Evolutionary conservation across 92 coral and sea anemone species (phyloP), one percentile per base, ranked within the genome.

Genomic region (Palythoa grandiflora): DNA sequence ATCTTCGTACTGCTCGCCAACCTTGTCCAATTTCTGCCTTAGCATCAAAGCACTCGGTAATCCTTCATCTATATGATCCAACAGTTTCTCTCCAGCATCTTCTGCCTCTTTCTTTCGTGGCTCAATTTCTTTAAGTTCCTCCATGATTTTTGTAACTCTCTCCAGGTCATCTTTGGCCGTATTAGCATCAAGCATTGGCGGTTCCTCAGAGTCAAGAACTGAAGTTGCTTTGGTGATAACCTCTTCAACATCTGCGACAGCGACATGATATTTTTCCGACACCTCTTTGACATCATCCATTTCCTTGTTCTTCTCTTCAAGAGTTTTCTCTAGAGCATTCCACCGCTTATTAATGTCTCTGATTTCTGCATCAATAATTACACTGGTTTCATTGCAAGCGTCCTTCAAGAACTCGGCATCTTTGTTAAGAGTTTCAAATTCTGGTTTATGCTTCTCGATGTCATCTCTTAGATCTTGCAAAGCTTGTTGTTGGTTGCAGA

Each of bases 341-440:
- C 94, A 97, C 16, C 98, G 94, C 65, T 93, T 86, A 75, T 93
- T 89, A 3, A 89, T 12, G 73, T 89, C 98, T 21, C 86, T 94
- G 80, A 88, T 84, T 91, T 93, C 93, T 37, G 96, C 95, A 38
- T 97, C 98, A 78, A 95, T 89, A 66, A 97, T 84, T 39, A 90
- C 93, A 87, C 87, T 89, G 93, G 94, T 93, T 39, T 94, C 98
- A 66, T 89, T 92, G 87, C 99, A 95, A 71, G 91, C 93, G 83
- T 91, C 95, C 87, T 79, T 92, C 87, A 95, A 85, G 19, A 96
- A 89, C 77, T 93, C 97, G 9, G 99, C 98, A 12, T 92, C 92
- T 68, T 83, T 87, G 81, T 90, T 88, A 54, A 93, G 83, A 14
- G 93, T 70, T 38, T 94, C 84, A 75, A 91, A 89, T 19, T 92